Evolutionary conservation across 1,140 invertebrate species (phyloP), one percentile per base, ranked within the genome.

Genomic region (Pseudoatta argentina): DNA sequence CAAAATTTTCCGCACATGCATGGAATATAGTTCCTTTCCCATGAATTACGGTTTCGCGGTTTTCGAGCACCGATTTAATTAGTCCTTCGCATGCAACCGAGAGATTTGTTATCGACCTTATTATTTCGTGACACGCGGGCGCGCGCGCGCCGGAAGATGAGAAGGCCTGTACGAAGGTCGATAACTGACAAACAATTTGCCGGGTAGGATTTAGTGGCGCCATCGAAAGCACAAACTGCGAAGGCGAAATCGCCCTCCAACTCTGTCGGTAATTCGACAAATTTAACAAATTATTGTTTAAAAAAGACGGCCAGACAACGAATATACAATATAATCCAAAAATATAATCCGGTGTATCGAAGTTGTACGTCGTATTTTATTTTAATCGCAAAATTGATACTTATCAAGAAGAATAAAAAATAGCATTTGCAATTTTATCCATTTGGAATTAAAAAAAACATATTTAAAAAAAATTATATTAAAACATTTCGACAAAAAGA

Each of bases 181-280:
- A 91, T 91, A 91, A 69, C 39, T 61, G 21, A 51, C 27, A 21
- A 21, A 53, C 48, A 53, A 27, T 34, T 55, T 4, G 10, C 16
- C 24, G 24, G 16, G 34, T 16, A 79, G 83, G 89, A 89, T 93
- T 92, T 82, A 69, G 92, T 94, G 93, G 94, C 94, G 93, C 94
- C 93, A 94, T 93, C 94, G 39, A 75, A 86, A 73, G 73, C 39
- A 87, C 3, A 59, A 30, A 55, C 51, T 8, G 57, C 53, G 21
- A 79, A 89, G 59, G 75, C 66, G 30, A 53, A 8, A 12, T 30
- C 30, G 55, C 12, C 57, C 79, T 86, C 61, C 61, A 77, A 61
- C 89, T 89, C 90, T 24, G 92, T 90, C 90, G 91, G 88, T 91
- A 92, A 87, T 10, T 77, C 69, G 83, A 88, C 18, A 64, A 67